Evolutionary conservation across 2,888 invertebrate genomes (phyloP).

Genomic region (Leptinotarsa haldemani): DNA sequence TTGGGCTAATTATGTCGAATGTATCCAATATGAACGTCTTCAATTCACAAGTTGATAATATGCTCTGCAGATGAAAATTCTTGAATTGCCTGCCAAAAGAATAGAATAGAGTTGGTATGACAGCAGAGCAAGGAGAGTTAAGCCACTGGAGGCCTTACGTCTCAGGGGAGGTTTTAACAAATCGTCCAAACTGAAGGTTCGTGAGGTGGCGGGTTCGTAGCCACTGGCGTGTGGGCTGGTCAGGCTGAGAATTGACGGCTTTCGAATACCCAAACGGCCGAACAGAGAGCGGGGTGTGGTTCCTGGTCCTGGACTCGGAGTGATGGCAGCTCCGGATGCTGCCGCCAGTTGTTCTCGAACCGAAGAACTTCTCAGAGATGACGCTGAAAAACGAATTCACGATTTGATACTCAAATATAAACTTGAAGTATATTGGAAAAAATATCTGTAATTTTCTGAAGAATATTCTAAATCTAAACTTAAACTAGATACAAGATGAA

Average conservation of each 20-base stretch:
- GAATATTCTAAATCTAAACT: no score
- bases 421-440: no score
- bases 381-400: slow-evolving; percentile 29
- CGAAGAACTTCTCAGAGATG: slow-evolving; percentile 69
- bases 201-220: slow-evolving; percentile 73
- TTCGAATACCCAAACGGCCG: slow-evolving; percentile 87
- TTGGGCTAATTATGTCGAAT: no score
- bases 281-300: slow-evolving; percentile 75
- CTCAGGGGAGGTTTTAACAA: slow-evolving; percentile 85
- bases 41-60: no score
- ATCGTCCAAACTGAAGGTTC: slow-evolving; percentile 91
- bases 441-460: no score
- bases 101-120: slow-evolving; percentile 16
- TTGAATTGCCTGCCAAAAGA: slow-evolving; percentile 7
- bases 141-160: slow-evolving; percentile 72
- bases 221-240: slow-evolving; percentile 73
- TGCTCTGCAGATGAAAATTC: neutral
- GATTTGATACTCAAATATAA: neutral
- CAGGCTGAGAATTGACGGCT: slow-evolving; percentile 87
- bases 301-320: slow-evolving; percentile 64
- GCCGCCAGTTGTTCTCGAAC: slow-evolving; percentile 71
- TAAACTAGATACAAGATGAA: no score
- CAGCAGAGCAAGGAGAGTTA: slow-evolving; percentile 29
- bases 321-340: slow-evolving; percentile 62
- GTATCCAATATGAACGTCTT: no score